Evolutionary conservation across 2,113 vertebrate genomes (phyloP).

Genomic region (Epinephelus lanceolatus): DNA sequence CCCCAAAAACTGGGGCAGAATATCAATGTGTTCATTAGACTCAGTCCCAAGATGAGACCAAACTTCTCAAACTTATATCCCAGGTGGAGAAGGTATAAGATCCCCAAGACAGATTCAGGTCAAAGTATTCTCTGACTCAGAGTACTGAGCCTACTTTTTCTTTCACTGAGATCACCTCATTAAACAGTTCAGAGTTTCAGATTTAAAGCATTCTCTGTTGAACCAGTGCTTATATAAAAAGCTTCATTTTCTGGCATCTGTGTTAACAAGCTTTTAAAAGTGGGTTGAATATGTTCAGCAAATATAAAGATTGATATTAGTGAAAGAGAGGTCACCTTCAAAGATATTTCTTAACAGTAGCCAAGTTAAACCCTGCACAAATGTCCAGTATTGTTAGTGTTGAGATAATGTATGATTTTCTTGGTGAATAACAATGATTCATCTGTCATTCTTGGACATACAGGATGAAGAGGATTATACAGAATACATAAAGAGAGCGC

Average conservation of each 20-base stretch:
- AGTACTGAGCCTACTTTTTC: slow-evolving; percentile 40
- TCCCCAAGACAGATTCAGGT: slow-evolving; percentile 68
- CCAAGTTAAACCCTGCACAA: background rate
- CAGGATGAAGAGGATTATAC: slow-evolving; percentile 71
- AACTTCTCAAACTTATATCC: slow-evolving; percentile 65
- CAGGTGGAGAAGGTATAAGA: slow-evolving; percentile 59
- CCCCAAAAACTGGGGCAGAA: slow-evolving; percentile 61
- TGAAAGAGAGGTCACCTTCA: no score
- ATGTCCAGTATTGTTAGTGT: background rate
- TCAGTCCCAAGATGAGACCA: slow-evolving; percentile 52
- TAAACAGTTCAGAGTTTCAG: slow-evolving; percentile 13
- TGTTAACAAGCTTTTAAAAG: background rate
- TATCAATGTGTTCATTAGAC: slow-evolving; percentile 62
- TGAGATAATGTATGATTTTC: background rate
- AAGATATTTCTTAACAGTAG: background rate
- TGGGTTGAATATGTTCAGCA: background rate
- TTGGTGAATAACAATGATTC: background rate
- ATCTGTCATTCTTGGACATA: slow-evolving; percentile 27
- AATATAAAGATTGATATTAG: background rate
- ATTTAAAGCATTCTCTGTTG: background rate
- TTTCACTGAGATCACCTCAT: slow-evolving; percentile 20
- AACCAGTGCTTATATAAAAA: slow-evolving; percentile 7
- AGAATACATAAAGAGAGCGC: slow-evolving; percentile 27
- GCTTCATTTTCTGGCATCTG: background rate
- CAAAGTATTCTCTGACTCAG: slow-evolving; percentile 43